phyloP scores from a whole-genome alignment of 2,888 invertebrate species.

The Diarsia rubi region DNA sequence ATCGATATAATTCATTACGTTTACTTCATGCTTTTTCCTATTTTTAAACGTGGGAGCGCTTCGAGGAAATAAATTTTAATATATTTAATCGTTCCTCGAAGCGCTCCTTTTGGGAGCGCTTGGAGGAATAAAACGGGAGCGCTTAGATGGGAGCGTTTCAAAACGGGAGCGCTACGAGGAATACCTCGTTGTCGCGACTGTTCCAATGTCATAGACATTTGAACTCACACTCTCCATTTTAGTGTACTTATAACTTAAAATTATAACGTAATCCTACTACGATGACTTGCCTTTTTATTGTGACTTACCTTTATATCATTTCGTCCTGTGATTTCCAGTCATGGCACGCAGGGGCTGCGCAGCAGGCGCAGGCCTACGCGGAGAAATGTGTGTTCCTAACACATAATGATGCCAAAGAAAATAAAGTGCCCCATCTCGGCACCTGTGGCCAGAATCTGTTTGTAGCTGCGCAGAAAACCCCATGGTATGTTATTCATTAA shows the following conservation, averaged over 20 bases:
- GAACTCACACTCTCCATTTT: not conserved
- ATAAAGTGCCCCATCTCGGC: slow-evolving; percentile 92
- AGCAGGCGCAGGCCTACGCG: slow-evolving; percentile 94
- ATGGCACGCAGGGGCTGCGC: slow-evolving; percentile 94
- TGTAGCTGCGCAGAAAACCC: slow-evolving; percentile 94
- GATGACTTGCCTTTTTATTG: not conserved
- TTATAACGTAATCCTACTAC: not conserved
- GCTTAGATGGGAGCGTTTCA: no score
- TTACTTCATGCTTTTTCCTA: no score
- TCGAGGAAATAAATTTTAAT: no score
- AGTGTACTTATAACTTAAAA: not conserved
- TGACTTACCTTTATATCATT: slow-evolving; percentile 4
- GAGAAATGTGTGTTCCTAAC: slow-evolving; percentile 93
- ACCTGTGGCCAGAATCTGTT: slow-evolving; percentile 96
- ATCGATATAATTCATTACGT: no score
- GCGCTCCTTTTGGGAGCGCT: no score
- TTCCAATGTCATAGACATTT: not conserved
- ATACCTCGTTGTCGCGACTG: not conserved
- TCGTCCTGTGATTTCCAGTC: slow-evolving; percentile 86
- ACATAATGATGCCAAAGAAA: slow-evolving; percentile 93
- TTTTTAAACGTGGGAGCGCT: no score
- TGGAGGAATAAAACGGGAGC: no score
- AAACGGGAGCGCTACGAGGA: no score
- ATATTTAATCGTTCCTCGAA: no score
- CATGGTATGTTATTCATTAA: slow-evolving; percentile 91